Evolutionary conservation across 2,797 vertebrate species (phyloP).

Genomic region (Leucoraja ocellata): DNA sequence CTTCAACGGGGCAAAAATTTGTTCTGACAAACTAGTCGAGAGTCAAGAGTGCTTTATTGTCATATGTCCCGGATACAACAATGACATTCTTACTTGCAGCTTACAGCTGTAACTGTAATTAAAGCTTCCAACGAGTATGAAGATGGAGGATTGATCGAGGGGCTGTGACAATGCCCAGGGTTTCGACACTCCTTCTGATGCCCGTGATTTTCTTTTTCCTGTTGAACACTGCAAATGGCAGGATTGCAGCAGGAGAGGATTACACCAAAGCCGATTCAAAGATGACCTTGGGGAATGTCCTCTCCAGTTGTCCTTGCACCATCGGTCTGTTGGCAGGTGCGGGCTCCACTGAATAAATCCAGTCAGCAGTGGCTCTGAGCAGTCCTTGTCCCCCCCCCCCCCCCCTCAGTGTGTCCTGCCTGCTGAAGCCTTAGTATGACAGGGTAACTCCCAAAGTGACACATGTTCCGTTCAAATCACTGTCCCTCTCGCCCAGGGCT

Average conservation of each 20-base stretch:
- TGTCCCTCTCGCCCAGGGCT: neutral
- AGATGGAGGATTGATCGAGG: neutral
- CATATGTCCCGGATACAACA: too few relatives aligned
- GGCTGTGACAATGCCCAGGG: neutral
- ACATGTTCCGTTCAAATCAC: constrained; percentile 31
- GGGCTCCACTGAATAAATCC: constrained; percentile 42
- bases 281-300: constrained; percentile 33
- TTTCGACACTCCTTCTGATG: neutral
- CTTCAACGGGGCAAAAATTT: too few relatives aligned
- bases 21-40: neutral
- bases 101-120: too few relatives aligned
- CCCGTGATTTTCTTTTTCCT: neutral
- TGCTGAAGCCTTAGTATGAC: neutral
- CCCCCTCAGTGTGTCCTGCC: neutral
- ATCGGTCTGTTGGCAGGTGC: constrained; percentile 64
- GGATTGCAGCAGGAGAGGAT: neutral
- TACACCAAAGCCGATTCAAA: neutral
- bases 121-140: neutral
- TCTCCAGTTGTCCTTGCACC: constrained; percentile 64
- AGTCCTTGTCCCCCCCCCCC: constrained; percentile 17
- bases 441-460: constrained; percentile 25
- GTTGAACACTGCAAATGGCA: neutral
- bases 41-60: too few relatives aligned
- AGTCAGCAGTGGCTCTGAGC: neutral
- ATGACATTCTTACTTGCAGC: too few relatives aligned